Evolutionary conservation across 2,888 invertebrate species (phyloP).

Genomic region (Harmothoe impar): DNA sequence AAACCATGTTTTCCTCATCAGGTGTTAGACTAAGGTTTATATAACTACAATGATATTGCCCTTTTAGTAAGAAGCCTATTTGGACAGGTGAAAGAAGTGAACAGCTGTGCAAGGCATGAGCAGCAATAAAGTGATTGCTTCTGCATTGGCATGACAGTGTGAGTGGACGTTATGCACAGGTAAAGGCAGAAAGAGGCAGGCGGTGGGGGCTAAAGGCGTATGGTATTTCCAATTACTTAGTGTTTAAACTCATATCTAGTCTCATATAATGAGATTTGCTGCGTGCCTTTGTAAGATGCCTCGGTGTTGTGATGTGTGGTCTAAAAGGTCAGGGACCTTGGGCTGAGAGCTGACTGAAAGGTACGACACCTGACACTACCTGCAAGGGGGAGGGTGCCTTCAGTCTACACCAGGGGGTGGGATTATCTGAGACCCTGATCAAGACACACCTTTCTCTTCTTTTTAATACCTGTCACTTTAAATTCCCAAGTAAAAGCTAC

Average conservation of each 20-base stretch:
- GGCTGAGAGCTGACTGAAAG: neutral
- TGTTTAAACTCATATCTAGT: neutral
- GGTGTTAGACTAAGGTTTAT: too few relatives aligned
- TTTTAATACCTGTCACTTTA: slow-evolving; percentile 30
- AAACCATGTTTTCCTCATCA: too few relatives aligned
- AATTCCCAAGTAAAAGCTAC: neutral
- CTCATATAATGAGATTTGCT: slow-evolving; percentile 6
- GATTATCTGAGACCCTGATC: slow-evolving; percentile 17
- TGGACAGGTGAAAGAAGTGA: too few relatives aligned
- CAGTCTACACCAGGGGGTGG: neutral
- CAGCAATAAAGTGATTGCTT: too few relatives aligned
- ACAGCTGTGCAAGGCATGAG: too few relatives aligned
- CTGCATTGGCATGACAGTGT: too few relatives aligned
- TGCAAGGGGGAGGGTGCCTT: neutral
- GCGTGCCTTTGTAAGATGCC: neutral
- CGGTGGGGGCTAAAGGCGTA: neutral
- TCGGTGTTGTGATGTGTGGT: neutral
- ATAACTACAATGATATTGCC: too few relatives aligned
- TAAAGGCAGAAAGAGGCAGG: too few relatives aligned
- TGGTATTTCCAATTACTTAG: slow-evolving; percentile 12
- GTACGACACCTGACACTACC: neutral
- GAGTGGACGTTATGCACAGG: too few relatives aligned
- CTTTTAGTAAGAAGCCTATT: too few relatives aligned
- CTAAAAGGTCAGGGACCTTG: neutral
- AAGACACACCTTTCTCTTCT: slow-evolving; percentile 12